phyloP scores from a whole-genome alignment of 53 echinoderm and acorn worm genomes.

The Glandiceps talaboti region DNA sequence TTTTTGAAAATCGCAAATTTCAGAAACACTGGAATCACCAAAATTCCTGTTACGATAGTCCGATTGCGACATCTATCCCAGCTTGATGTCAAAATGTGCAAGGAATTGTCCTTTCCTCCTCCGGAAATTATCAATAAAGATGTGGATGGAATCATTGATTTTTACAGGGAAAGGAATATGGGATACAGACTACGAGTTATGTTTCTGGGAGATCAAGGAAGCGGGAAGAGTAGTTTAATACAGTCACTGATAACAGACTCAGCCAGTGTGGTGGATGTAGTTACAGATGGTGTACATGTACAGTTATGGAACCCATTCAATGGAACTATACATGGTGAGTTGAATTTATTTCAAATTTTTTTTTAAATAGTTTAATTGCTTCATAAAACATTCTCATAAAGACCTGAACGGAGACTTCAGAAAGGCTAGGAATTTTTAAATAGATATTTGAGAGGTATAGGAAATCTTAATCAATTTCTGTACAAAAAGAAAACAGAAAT shows the following conservation, averaged over 20 bases:
- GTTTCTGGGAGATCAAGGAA: conserved; percentile 39
- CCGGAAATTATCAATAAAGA: conserved; percentile 28
- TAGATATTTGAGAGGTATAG: too few relatives aligned
- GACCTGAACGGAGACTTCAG: too few relatives aligned
- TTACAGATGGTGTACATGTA: conserved; percentile 40
- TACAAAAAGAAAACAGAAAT: too few relatives aligned
- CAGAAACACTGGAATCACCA: conserved; percentile 24
- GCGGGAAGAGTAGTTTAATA: conserved; percentile 55
- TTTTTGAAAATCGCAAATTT: conserved; percentile 16
- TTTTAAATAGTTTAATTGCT: too few relatives aligned
- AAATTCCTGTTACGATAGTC: conserved; percentile 22
- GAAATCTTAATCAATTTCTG: too few relatives aligned
- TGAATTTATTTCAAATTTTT: too few relatives aligned
- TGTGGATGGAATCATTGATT: conserved; percentile 21
- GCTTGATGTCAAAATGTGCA: conserved; percentile 30
- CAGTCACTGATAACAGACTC: conserved; percentile 32
- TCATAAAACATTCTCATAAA: too few relatives aligned
- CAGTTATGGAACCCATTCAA: conserved; percentile 33
- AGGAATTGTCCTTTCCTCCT: conserved; percentile 30
- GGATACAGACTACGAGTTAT: conserved; percentile 30
- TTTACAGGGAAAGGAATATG: conserved; percentile 19
- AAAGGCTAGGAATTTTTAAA: too few relatives aligned
- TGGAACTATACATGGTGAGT: conserved; percentile 38
- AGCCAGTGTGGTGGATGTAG: conserved; percentile 22
- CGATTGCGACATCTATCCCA: conserved; percentile 13